Conservation (phyloP, 1,140 invertebrate genomes). For the Papilio machaon region DNA sequence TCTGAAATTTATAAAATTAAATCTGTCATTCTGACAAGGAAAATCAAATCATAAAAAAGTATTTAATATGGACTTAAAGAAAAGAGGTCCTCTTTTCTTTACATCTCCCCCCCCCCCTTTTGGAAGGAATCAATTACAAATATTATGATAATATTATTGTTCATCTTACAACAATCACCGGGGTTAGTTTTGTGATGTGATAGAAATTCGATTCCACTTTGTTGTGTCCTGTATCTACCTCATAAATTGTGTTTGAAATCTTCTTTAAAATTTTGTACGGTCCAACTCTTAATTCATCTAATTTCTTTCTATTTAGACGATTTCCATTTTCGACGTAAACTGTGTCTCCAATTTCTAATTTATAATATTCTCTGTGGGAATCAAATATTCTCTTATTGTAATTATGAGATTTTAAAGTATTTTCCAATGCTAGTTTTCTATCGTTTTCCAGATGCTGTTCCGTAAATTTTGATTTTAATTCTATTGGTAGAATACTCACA, state of each 20-base stretch:
- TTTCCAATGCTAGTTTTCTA: constrained; percentile 49
- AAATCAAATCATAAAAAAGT: too few species aligned
- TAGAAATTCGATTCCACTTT: constrained; percentile 3
- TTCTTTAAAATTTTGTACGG: constrained; percentile 1
- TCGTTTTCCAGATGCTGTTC: constrained; percentile 40
- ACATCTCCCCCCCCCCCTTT: too few species aligned
- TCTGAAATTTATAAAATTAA: too few species aligned
- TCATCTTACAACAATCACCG: background rate
- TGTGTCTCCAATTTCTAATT: constrained; percentile 43
- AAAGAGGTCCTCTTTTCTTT: too few species aligned
- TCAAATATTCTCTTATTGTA: constrained; percentile 45
- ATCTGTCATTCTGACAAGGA: too few species aligned
- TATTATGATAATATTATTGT: too few species aligned
- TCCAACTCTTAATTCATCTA: constrained; percentile 4
- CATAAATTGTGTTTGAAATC: constrained; percentile 7
- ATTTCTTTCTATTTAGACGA: background rate
- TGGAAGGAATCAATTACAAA: too few species aligned
- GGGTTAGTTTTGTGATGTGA: constrained; percentile 1
- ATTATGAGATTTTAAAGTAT: constrained; percentile 45
- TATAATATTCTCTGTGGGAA: constrained; percentile 33
- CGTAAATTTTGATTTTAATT: constrained; percentile 42
- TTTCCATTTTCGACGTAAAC: constrained; percentile 7
- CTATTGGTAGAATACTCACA: constrained; percentile 41
- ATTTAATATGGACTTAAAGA: too few species aligned
- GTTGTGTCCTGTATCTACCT: background rate